Percentiles rank a stretch among this genome's conserved stretches.
Evolutionary conservation across 2,113 vertebrate species (phyloP).

Genomic region (Lophura nycthemera): DNA sequence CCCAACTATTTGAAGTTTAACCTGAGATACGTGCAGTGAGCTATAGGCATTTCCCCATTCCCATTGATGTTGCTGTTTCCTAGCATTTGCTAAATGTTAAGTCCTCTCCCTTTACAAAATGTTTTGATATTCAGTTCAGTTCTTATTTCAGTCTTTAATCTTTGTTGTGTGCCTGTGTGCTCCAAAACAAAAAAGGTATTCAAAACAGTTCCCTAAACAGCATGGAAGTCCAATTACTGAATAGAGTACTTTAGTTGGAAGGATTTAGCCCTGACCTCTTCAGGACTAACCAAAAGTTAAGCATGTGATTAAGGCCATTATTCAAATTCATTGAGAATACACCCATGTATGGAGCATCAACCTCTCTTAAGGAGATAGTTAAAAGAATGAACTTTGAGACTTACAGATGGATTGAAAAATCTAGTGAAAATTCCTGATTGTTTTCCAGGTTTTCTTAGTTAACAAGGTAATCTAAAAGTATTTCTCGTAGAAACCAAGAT

Average conservation of each 20-base stretch:
- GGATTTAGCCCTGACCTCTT: neutral
- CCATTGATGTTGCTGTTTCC: neutral
- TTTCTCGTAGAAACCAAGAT: neutral
- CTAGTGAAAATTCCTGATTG: neutral
- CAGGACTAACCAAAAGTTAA: neutral
- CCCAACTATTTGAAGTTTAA: neutral
- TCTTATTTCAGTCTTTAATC: neutral
- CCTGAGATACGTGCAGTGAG: neutral
- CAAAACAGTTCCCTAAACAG: neutral
- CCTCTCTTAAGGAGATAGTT: neutral
- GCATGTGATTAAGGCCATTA: neutral
- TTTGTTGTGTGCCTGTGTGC: neutral
- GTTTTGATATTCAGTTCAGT: neutral
- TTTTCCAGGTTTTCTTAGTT: neutral
- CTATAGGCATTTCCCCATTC: neutral
- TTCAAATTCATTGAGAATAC: neutral
- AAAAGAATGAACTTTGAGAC: neutral
- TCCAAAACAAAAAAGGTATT: neutral
- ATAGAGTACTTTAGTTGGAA: neutral
- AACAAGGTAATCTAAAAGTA: neutral
- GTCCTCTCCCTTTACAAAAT: neutral
- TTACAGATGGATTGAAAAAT: neutral
- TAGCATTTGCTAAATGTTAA: neutral
- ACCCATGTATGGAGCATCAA: neutral
- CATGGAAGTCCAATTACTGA: neutral